phyloP scores from a whole-genome alignment of 2,797 vertebrate genomes.

The Prionace glauca region DNA sequence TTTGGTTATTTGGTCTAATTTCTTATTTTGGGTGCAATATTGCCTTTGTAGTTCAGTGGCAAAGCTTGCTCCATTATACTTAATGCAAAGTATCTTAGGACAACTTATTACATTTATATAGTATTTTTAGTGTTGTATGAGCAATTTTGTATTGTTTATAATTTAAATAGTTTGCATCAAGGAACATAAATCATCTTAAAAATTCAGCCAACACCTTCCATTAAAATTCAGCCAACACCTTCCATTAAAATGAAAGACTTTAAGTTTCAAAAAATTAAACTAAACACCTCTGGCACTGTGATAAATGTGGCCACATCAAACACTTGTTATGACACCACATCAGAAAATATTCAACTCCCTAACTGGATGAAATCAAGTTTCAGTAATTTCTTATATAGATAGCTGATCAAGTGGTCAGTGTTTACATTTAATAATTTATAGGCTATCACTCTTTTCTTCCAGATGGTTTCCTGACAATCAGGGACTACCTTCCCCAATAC shows the following conservation, averaged over 20 bases:
- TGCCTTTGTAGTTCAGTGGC: not conserved
- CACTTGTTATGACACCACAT: not conserved
- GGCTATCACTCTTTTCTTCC: not conserved
- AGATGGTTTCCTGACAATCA: not conserved
- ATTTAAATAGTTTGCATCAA: not conserved
- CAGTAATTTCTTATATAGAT: not conserved
- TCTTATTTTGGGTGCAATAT: not conserved
- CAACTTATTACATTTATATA: no score
- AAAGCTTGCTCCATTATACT: not conserved
- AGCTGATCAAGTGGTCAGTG: not conserved
- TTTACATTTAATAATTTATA: not conserved
- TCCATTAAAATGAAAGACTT: not conserved
- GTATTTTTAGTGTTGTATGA: no score
- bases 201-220: not conserved
- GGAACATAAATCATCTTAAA: not conserved
- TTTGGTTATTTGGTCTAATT: not conserved
- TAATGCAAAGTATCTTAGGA: not conserved
- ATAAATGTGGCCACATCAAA: not conserved
- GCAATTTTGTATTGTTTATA: not conserved
- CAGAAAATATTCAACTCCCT: not conserved
- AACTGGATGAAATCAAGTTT: not conserved
- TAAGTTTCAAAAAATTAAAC: not conserved
- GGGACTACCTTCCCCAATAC: not conserved
- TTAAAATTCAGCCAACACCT: not conserved
- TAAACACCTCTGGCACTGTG: not conserved